phyloP scores from a whole-genome alignment of 2,888 invertebrate genomes.

The Cheilosia scutellata region DNA sequence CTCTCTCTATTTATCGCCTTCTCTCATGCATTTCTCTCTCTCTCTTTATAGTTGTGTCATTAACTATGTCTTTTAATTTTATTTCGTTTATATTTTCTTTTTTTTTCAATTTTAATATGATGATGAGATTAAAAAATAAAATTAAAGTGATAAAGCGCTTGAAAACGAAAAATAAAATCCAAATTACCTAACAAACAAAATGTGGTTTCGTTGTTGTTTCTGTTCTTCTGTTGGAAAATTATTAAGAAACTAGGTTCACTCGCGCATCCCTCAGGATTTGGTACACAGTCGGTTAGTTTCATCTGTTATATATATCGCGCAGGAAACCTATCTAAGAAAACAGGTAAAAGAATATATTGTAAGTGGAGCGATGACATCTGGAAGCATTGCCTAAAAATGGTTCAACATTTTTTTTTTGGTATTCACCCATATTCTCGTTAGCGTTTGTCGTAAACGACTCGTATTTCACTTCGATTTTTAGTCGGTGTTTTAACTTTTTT shows the following conservation, averaged over 20 bases:
- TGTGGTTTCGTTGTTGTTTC: conserved; percentile 28
- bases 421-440: too few species aligned
- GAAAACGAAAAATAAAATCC: conserved; percentile 76
- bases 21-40: conserved; percentile 69
- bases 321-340: too few species aligned
- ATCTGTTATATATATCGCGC: too few species aligned
- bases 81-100: conserved; percentile 44
- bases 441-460: too few species aligned
- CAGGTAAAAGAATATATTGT: too few species aligned
- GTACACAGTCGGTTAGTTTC: not conserved
- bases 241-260: too few species aligned
- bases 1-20: conserved; percentile 43
- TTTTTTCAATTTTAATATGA: conserved; percentile 63
- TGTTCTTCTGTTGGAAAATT: not conserved
- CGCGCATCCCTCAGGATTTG: too few species aligned
- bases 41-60: conserved; percentile 54
- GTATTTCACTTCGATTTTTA: too few species aligned
- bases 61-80: conserved; percentile 54
- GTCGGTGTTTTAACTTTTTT: too few species aligned
- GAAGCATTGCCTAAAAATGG: too few species aligned
- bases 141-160: conserved; percentile 75
- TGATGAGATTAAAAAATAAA: conserved; percentile 74
- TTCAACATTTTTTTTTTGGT: too few species aligned
- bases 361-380: too few species aligned
- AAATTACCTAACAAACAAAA: conserved; percentile 71